Evolutionary conservation across 2,113 vertebrate species (phyloP).

Genomic region (Myiagra hebetior): DNA sequence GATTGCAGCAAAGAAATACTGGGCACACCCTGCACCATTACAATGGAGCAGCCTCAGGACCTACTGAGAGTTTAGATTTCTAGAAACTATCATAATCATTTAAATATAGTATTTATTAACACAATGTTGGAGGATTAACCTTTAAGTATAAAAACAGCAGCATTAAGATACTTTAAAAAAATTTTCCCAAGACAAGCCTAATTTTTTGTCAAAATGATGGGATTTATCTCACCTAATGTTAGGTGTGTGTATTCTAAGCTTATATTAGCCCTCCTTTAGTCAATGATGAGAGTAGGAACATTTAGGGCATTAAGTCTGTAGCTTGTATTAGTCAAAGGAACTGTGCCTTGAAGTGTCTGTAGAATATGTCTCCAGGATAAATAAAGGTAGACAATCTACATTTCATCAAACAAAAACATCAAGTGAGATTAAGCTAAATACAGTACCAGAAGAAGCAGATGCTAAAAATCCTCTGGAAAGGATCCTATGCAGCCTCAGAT

Average conservation of each 20-base stretch:
- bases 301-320: neutral
- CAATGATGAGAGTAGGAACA: neutral
- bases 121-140: neutral
- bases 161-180: neutral
- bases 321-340: neutral
- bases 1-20: neutral
- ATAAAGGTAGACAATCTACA: neutral
- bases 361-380: neutral
- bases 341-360: neutral
- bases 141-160: neutral
- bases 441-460: neutral
- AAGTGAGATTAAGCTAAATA: neutral
- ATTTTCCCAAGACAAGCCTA: neutral
- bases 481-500: neutral
- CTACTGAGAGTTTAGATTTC: neutral
- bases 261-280: neutral
- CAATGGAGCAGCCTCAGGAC: neutral
- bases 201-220: neutral
- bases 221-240: neutral
- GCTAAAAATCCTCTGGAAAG: neutral
- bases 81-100: neutral
- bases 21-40: neutral
- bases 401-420: neutral
- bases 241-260: neutral
- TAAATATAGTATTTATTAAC: neutral